These are phyloP conservation scores for Muscicapa adusta DNA, from an alignment of 2,113 vertebrate genomes.

Conservation along the genomic window DNA sequence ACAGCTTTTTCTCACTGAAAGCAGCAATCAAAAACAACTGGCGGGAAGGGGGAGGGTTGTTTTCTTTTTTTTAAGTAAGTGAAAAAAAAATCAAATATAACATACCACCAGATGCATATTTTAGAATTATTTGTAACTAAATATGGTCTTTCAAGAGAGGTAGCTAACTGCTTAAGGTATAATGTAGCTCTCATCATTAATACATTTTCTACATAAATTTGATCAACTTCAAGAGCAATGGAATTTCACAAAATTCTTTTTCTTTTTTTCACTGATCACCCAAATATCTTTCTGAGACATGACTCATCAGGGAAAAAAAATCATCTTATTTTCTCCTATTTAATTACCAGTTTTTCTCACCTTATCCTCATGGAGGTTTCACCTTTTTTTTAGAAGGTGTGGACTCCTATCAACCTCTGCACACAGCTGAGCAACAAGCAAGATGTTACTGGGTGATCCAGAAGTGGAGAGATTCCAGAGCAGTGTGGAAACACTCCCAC, in stretches of 20 bases:
- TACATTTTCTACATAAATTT: not conserved
- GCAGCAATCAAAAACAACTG: not conserved
- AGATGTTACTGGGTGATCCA: not conserved
- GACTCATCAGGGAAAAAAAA: not conserved
- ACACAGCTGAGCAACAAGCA: not conserved
- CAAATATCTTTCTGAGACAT: not conserved
- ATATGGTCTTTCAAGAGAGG: not conserved
- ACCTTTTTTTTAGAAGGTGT: not conserved
- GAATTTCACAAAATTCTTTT: not conserved
- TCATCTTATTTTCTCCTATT: not conserved
- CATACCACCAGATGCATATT: not conserved
- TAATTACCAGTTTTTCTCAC: not conserved
- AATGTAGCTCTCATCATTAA: not conserved
- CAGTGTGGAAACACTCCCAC: not conserved
- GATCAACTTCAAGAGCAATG: not conserved
- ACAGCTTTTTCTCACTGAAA: not conserved
- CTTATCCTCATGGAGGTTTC: not conserved
- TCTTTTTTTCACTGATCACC: not conserved
- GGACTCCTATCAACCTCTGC: not conserved
- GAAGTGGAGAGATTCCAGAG: not conserved
- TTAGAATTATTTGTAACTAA: not conserved
- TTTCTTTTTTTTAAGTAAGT: not conserved
- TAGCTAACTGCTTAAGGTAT: rapidly evolving
- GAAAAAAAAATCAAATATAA: not conserved
- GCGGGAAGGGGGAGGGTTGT: no score